Evolutionary conservation across 2,113 vertebrate genomes (phyloP).

Genomic region (Pao palembangensis): DNA sequence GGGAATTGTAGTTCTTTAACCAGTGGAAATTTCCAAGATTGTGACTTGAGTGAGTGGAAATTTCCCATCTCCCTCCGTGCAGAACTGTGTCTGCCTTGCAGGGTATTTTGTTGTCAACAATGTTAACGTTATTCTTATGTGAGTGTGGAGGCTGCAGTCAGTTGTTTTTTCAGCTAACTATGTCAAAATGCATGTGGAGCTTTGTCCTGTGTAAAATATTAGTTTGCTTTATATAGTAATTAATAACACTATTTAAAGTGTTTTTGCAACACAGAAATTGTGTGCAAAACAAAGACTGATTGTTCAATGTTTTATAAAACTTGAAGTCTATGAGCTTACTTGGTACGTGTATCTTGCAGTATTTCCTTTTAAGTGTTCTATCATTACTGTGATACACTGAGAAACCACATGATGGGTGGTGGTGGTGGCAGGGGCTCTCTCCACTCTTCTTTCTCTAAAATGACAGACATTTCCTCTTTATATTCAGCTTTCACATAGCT

Average conservation of each 20-base stretch:
- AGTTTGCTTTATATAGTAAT: background rate
- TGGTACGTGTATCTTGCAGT: no score
- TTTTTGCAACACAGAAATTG: no score
- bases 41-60: constrained; percentile 48
- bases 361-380: no score
- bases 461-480: constrained; percentile 16
- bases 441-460: constrained; percentile 5
- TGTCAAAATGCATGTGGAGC: background rate
- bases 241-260: background rate
- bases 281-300: no score
- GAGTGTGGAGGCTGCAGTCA: constrained; percentile 2
- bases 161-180: background rate
- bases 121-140: constrained; percentile 12
- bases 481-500: background rate
- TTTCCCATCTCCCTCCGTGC: constrained; percentile 46
- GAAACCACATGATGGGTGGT: background rate
- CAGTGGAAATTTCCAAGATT: constrained; percentile 67
- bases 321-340: no score
- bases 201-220: background rate
- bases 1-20: constrained; percentile 58
- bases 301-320: no score
- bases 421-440: background rate
- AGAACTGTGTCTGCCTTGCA: constrained; percentile 14
- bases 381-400: no score
- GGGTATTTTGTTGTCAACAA: constrained; percentile 35